These are phyloP conservation scores for Alces alces DNA, from an alignment of 2,113 vertebrate genomes.

Conservation along the genomic window DNA sequence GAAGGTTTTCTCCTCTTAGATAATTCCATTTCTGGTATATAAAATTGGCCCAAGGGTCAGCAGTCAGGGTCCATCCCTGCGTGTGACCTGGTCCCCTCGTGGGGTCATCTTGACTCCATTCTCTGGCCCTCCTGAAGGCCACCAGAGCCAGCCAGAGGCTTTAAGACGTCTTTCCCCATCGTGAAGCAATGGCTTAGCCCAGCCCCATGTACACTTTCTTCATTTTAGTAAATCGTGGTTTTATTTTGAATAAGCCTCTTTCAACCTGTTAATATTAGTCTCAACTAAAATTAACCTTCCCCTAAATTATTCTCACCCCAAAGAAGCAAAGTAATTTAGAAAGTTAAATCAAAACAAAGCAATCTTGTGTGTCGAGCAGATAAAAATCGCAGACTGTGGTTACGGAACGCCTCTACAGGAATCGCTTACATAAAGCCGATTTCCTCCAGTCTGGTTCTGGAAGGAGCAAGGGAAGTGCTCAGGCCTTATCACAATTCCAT, in stretches of 20 bases:
- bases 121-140: background rate
- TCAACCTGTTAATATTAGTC: constrained; percentile 60
- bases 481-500: constrained; percentile 63
- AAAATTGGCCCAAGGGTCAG: background rate
- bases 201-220: background rate
- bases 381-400: constrained; percentile 75
- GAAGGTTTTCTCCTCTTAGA: background rate
- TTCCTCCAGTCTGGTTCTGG: constrained; percentile 74
- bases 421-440: constrained; percentile 61
- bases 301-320: constrained; percentile 55
- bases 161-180: background rate
- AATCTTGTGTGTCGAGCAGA: constrained; percentile 64
- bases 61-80: background rate
- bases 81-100: background rate
- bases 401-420: constrained; percentile 65
- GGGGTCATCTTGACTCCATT: background rate
- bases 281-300: constrained; percentile 64
- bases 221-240: constrained; percentile 57
- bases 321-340: constrained; percentile 71
- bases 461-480: constrained; percentile 72
- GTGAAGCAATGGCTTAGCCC: background rate
- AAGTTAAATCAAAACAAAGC: constrained; percentile 77
- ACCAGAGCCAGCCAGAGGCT: background rate
- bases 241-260: constrained; percentile 70
- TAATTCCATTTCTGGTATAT: background rate